Percentiles rank a stretch among this genome's conserved stretches.
Conservation (phyloP, 2,113 vertebrate genomes). For the Caracal caracal region DNA sequence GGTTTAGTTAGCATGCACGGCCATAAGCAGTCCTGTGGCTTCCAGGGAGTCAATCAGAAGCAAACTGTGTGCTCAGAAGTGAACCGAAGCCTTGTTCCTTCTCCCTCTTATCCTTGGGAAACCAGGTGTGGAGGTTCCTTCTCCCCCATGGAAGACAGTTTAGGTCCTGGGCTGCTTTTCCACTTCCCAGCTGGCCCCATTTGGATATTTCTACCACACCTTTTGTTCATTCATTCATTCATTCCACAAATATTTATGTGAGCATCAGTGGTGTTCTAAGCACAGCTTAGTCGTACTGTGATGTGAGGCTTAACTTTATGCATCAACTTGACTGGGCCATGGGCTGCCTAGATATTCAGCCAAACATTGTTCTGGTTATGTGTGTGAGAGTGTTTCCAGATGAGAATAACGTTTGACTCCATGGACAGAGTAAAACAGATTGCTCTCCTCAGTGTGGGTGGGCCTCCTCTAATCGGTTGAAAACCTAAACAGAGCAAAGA, state of each 20-base stretch:
- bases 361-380: not conserved
- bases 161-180: not conserved
- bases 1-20: conserved; percentile 24
- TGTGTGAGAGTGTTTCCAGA: not conserved
- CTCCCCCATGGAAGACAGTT: not conserved
- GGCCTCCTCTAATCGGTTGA: not conserved
- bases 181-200: not conserved
- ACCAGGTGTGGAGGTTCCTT: not conserved
- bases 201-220: not conserved
- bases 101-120: not conserved
- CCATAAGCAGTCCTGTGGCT: conserved; percentile 26
- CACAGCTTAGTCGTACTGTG: not conserved
- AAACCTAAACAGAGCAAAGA: not conserved
- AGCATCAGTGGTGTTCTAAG: not conserved
- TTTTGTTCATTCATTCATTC: not conserved
- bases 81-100: accelerated
- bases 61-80: accelerated
- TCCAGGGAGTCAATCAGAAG: not conserved
- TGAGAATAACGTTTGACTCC: not conserved
- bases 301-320: not conserved
- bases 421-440: not conserved
- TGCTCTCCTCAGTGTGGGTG: not conserved
- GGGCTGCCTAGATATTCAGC: too few relatives aligned
- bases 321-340: not conserved
- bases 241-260: not conserved